Evolutionary conservation across 2,113 vertebrate genomes (phyloP), one percentile per base, ranked within the genome.

Genomic region (Zosterops japonicus): DNA sequence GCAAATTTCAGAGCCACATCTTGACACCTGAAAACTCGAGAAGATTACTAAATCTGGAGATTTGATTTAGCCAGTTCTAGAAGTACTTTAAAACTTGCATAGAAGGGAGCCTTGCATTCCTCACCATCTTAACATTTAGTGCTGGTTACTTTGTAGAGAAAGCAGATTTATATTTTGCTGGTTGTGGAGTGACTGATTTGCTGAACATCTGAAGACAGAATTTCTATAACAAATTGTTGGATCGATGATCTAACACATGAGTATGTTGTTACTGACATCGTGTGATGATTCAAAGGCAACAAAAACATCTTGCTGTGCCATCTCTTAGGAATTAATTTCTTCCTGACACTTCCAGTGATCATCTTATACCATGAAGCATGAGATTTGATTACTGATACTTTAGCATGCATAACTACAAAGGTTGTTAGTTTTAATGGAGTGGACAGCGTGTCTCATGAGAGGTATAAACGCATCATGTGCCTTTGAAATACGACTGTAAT

Each of bases 401-500:
- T 84, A 90, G 76, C 49, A 94, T 87, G 72, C 65, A 55, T 92
- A 94, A 72, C 85, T 95, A 89, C 65, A 89, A 86, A 78, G 61
- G 86, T 39, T 88, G 71, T 90, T 96, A 81, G 77, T 96, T 90
- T 95, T 93, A 96, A 95, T 94, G 88, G 92, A 92, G 83, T 94
- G 94, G 95, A 81, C 71, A 88, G 79, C 0, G 0, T 53, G 76
- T 87, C 95, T 93, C 88, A 15, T 1, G 76, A 84, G 95, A 79
- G 72, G 17, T 79, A 64, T 92, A 94, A 96, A 95, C 80, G 75
- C 69, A 78, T 67, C 2, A 0, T 33, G 60, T 71, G 65, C 1
- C 0, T 90, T 49, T 96, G 90, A 94, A 94, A 95, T 82, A 83
- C 0, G 21, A 67, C 64, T 59, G 83, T 36, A 88, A 82, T 78